These are phyloP conservation scores for Ondatra zibethicus DNA, from an alignment of 2,113 vertebrate species.

Conservation along the genomic window DNA sequence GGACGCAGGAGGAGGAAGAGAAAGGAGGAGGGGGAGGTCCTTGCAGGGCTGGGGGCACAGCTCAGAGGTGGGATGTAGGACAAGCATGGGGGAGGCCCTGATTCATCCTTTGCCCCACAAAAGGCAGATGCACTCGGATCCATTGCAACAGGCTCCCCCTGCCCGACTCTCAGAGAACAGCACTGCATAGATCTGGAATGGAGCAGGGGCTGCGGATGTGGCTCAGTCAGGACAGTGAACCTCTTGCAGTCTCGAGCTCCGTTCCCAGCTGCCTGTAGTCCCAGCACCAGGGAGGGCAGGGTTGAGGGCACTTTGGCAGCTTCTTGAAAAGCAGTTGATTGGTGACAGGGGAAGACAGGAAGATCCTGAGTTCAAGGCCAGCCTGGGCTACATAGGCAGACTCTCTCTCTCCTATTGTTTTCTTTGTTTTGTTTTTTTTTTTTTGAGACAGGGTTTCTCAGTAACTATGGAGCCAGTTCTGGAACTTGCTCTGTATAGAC, in stretches of 20 bases:
- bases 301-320: background rate
- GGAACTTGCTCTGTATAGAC: no score
- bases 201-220: background rate
- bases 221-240: background rate
- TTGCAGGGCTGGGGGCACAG: background rate
- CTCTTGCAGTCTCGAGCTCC: background rate
- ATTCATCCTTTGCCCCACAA: background rate
- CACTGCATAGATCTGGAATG: background rate
- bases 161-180: background rate
- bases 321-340: background rate
- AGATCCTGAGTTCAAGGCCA: background rate
- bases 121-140: background rate
- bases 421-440: no score
- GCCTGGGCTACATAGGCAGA: background rate
- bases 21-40: background rate
- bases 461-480: no score
- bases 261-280: background rate
- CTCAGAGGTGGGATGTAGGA: no score
- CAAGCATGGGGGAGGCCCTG: background rate
- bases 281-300: background rate
- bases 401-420: background rate
- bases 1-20: background rate
- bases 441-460: no score
- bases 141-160: background rate
- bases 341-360: background rate